Base-by-base conservation (phyloP, 2,113 vertebrate genomes). In the Sorex araneus region DNA sequence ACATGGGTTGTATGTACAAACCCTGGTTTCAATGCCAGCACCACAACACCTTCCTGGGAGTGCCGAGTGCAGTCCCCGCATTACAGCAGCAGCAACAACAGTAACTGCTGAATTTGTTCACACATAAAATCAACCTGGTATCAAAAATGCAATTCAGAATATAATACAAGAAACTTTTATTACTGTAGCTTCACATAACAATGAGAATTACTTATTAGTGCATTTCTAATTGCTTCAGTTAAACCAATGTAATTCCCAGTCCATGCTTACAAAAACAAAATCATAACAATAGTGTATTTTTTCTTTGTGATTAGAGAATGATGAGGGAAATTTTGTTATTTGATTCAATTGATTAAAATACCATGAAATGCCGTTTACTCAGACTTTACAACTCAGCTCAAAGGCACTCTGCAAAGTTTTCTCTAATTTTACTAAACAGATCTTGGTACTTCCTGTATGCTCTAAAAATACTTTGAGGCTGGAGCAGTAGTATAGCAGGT, bases 241-340 rank as follows among this genome's bases (percentile, higher is more conserved):
- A 86, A 81, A 66, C 16, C 71, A 80, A 66, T 73, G 40, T 80
- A 80, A 64, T 86, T 73, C 79, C 73, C 9, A 64, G 73, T 69
- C 63, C 40, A 57, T 57, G 16, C 10, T 16, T 81, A 75, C 74
- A 81, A 45, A 92, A 74, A 28, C 32, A 80, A 92, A 87, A 75
- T 32, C 2, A 43, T 28, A 73, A 73, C 15, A 92, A 25, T 81
- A 66, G 16, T 30, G 6, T 74, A 57, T 32, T n/a, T 75, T 60
- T 87, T 54, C 27, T 78, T 70, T 40, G 5, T 66, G 12, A 70
- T 77, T 71, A 87, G 32, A 87, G 54, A 87, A 87, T 34, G 82
- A 71, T 43, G 54, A 50, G 8, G 15, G 12, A n/a, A 4, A 30
- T 25, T 40, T 63, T 93, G 13, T 63, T 73, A 57, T 43, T 7